Evolutionary conservation across 2,797 vertebrate species (phyloP).

Genomic region (Sebastes diaconus): DNA sequence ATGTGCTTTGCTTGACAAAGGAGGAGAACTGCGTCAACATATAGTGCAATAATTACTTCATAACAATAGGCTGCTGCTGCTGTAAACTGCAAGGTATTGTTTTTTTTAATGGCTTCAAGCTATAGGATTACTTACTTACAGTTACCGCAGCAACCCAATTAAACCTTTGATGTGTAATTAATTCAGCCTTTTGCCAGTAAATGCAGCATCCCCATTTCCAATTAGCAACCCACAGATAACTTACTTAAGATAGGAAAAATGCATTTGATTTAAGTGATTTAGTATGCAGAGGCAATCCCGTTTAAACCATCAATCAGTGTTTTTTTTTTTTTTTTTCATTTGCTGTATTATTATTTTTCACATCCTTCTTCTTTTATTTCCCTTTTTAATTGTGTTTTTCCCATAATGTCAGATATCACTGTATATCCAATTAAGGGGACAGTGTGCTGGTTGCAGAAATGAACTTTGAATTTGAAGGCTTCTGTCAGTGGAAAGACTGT

Average conservation of each 20-base stretch:
- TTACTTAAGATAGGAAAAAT: neutral
- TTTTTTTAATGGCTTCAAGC: neutral
- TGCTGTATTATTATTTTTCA: neutral
- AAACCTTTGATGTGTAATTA: conserved; percentile 30
- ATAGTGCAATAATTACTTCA: neutral
- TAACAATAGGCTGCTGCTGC: neutral
- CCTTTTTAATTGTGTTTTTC: neutral
- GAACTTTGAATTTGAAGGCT: neutral
- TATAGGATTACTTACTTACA: neutral
- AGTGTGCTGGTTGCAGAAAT: neutral
- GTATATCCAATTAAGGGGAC: neutral
- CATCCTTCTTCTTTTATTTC: neutral
- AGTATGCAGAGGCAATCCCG: neutral
- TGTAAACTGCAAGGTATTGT: neutral
- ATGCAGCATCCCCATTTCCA: conserved; percentile 7
- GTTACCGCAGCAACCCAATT: neutral
- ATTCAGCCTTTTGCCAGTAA: neutral
- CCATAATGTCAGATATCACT: neutral
- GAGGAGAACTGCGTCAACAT: neutral
- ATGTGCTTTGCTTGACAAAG: conserved; percentile 22
- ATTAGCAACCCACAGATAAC: conserved; percentile 15
- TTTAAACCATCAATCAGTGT: neutral
- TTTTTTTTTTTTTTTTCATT: neutral
- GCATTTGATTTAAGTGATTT: neutral
- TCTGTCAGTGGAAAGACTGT: neutral